Base-by-base conservation (phyloP, 2,797 vertebrate species). In the Echiichthys vipera region DNA sequence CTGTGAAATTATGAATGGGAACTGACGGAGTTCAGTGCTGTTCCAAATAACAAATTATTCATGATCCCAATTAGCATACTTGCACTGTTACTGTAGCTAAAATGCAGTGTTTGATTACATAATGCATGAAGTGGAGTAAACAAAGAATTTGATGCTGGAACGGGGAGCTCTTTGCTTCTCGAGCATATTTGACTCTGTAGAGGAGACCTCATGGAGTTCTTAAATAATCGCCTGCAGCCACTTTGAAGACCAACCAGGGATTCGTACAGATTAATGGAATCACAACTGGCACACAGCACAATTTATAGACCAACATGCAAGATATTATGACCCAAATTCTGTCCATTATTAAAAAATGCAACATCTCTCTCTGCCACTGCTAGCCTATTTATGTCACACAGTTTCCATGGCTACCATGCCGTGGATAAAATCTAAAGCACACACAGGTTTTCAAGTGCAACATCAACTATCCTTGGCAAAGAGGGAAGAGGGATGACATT, bases 351-450 rank as follows among this genome's bases (percentile, higher is more conserved):
- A 92, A 93, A 92, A 93, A 86, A 76, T 53, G 88, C 89, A 90
- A 83, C 88, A 90, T 89, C 83, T 87, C 83, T 89, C 88, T 77
- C 74, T 87, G 85, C 91, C 83, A 87, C 70, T 65, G 82, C 85
- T 92, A 94, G 92, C 92, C 94, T 94, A 95, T 94, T 94, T 95
- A 93, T 93, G 93, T 94, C 94, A 92, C 81, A 86, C 91, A 92
- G 95, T 95, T 95, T 91, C 94, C 94, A 95, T 95, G 93, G 92
- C 85, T 84, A 95, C 95, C 78, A 83, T 72, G 78, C 84, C 81
- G 92, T 84, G 83, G 90, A 91, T 91, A 85, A 85, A 85, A 91
- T 92, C 88, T 84, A 85, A 90, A 86, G 83, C 75, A 64, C 84
- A 83, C 75, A 85, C 74, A 74, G 69, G 81, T 85, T 88, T 87